phyloP scores from a whole-genome alignment of 2,797 vertebrate species.

The Falco biarmicus region DNA sequence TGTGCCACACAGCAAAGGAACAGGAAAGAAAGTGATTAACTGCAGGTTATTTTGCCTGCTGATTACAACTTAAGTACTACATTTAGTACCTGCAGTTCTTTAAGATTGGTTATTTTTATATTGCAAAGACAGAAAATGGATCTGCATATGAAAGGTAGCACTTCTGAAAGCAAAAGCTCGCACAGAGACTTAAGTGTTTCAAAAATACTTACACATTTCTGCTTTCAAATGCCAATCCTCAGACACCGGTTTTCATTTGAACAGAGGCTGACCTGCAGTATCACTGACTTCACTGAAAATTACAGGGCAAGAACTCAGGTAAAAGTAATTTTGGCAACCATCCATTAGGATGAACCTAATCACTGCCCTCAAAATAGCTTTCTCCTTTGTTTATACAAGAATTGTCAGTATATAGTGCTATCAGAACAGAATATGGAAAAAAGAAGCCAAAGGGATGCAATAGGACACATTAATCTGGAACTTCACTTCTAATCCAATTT shows the following conservation, averaged over 20 bases:
- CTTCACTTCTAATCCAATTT: not conserved
- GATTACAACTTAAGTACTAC: not conserved
- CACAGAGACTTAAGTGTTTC: not conserved
- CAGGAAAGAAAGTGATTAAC: not conserved
- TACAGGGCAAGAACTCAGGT: not conserved
- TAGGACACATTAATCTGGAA: not conserved
- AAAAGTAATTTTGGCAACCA: not conserved
- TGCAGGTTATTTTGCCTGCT: not conserved
- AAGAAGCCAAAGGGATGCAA: not conserved
- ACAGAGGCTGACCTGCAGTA: not conserved
- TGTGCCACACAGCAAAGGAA: not conserved
- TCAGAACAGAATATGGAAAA: not conserved
- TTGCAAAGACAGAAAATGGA: not conserved
- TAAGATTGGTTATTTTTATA: not conserved
- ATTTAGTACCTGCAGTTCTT: not conserved
- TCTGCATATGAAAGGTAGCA: not conserved
- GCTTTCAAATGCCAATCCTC: not conserved
- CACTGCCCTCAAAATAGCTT: slow-evolving; percentile 1
- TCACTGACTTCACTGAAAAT: not conserved
- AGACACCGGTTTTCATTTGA: not conserved
- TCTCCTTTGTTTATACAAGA: not conserved
- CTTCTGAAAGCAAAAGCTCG: not conserved
- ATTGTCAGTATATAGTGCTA: not conserved
- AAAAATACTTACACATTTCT: slow-evolving; percentile 14
- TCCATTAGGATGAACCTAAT: slow-evolving; percentile 16